These are phyloP conservation scores for Chaetophractus vellerosus DNA, from an alignment of 2,797 vertebrate genomes.

Conservation along the genomic window DNA sequence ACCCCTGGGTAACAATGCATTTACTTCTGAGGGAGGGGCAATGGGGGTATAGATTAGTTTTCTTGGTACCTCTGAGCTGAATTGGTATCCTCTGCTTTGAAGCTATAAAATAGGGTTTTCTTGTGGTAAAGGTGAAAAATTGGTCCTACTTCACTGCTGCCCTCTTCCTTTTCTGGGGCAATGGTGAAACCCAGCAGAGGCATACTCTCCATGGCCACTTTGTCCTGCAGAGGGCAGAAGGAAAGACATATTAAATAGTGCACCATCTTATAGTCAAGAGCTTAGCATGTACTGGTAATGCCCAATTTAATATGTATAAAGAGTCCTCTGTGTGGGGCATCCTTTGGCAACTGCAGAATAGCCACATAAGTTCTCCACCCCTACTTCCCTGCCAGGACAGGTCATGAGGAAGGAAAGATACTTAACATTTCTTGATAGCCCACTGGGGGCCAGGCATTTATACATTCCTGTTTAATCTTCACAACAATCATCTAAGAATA, in stretches of 20 bases:
- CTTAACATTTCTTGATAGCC: neutral
- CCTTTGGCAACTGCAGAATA: neutral
- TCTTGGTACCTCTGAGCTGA: slow-evolving; percentile 94
- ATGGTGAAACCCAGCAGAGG: slow-evolving; percentile 98
- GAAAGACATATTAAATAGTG: slow-evolving; percentile 43
- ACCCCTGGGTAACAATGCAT: neutral
- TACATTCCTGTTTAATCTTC: neutral
- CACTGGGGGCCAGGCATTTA: neutral
- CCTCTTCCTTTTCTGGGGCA: slow-evolving; percentile 92
- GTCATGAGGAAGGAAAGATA: neutral
- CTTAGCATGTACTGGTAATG: neutral
- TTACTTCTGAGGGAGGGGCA: neutral
- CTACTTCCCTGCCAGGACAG: neutral
- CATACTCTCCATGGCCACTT: slow-evolving; percentile 95
- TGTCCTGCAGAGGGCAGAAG: slow-evolving; percentile 92
- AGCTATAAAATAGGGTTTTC: slow-evolving; percentile 97
- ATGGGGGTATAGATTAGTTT: neutral
- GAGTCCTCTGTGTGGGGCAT: neutral
- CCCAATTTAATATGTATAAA: neutral
- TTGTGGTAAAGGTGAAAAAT: slow-evolving; percentile 99
- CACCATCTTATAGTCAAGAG: neutral
- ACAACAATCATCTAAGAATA: neutral
- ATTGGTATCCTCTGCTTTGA: slow-evolving; percentile 95
- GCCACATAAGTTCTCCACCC: neutral
- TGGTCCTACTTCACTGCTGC: slow-evolving; percentile 89